Evolutionary conservation across 1,140 invertebrate species (phyloP).

Genomic region (Bombus vancouverensis): DNA sequence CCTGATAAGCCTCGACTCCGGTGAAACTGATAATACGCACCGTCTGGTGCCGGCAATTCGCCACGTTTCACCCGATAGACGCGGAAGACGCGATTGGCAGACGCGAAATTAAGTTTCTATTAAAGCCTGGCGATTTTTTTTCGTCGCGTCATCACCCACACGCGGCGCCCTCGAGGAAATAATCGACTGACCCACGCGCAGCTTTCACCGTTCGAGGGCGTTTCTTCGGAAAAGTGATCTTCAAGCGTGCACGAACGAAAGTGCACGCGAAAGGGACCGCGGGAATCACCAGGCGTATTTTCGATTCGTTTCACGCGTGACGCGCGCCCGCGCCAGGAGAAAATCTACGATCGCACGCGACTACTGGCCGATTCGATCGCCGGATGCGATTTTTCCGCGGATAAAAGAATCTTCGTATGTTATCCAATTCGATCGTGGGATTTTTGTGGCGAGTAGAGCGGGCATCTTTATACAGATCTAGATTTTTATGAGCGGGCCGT

Average conservation of each 20-base stretch:
- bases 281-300: conserved; percentile 47
- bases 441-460: neutral
- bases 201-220: conserved; percentile 69
- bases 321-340: neutral
- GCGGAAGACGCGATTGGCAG: neutral
- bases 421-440: neutral
- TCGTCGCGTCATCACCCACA: conserved; percentile 37
- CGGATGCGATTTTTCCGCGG: neutral
- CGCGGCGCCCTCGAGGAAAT: conserved; percentile 36
- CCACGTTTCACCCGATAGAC: neutral
- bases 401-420: neutral
- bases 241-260: conserved; percentile 48
- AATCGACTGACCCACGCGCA: conserved; percentile 8
- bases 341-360: neutral
- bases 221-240: conserved; percentile 63
- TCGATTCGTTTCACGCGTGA: conserved; percentile 58
- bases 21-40: conserved; percentile 16
- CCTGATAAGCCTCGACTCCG: neutral
- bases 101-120: conserved; percentile 42
- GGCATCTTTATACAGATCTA: too few species aligned
- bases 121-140: neutral
- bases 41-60: neutral
- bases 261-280: conserved; percentile 24
- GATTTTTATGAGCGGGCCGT: too few species aligned
- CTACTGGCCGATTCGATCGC: neutral